Evolutionary conservation across 1,140 invertebrate species (phyloP).

Genomic region (Reticulitermes speratus): DNA sequence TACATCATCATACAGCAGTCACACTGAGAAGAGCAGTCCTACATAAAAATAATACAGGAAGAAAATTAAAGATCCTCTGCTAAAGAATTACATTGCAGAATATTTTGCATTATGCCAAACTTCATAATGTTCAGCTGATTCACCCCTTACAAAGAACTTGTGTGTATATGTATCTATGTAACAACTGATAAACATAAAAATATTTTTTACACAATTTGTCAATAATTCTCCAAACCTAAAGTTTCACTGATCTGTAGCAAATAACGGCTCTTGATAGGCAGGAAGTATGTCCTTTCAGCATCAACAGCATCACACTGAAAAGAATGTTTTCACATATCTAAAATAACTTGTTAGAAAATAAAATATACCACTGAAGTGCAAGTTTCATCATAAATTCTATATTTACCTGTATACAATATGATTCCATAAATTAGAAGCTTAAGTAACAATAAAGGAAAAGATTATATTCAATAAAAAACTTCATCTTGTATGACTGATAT

Average conservation of each 20-base stretch:
- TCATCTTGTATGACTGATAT: no score
- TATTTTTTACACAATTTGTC: conserved; percentile 36
- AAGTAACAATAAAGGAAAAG: no score
- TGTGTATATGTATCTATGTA: background rate
- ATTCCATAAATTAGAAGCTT: no score
- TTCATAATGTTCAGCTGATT: background rate
- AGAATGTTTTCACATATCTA: conserved; percentile 29
- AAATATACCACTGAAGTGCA: no score
- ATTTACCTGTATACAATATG: no score
- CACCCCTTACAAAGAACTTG: background rate
- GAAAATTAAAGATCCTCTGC: background rate
- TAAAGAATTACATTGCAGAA: background rate
- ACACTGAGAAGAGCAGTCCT: no score
- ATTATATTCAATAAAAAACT: no score
- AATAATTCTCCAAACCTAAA: conserved; percentile 43
- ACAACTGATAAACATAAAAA: background rate
- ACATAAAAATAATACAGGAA: background rate
- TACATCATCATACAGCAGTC: no score
- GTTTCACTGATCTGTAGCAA: conserved; percentile 52
- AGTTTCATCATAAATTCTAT: no score
- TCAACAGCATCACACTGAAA: conserved; percentile 55
- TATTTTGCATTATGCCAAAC: background rate
- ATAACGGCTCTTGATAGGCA: conserved; percentile 56
- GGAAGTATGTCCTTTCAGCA: conserved; percentile 50
- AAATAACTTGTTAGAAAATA: no score